Evolutionary conservation across 2,888 invertebrate genomes (phyloP), one percentile per base, ranked within the genome.

Genomic region (Phlogophora meticulosa): DNA sequence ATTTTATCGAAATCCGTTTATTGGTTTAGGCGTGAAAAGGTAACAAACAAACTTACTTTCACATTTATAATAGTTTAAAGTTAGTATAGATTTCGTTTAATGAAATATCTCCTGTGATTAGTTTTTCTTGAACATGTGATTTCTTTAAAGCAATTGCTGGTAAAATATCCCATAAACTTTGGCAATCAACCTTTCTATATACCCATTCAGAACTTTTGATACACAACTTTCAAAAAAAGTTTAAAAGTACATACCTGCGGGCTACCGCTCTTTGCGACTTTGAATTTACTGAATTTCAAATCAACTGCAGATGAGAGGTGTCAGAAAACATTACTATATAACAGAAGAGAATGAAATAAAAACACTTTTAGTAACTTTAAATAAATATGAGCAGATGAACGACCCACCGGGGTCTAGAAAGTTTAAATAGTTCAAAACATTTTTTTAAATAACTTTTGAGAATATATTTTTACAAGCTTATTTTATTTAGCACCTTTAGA

Each of bases 111-210:
- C 32, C 1, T 40, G 7, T 32, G 9, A 9, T 28, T 20, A 11
- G 0, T 13, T n/a, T 9, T 57, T n/a, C 15, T 32, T 20, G 28
- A 1, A 11, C 15, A 17, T 24, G n/a, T n/a, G n/a, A n/a, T 4
- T 17, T 7, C n/a, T 15, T 32, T n/a, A 38, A n/a, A 62, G 10
- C 13, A 46, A 22, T 38, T 38, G 17, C 7, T 38, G 13, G 7
- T 38, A 61, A 28, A 28, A 43, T n/a, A 65, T 56, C n/a, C n/a
- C 17, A 71, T 58, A 17, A 66, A 76, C 71, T 71, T 71, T 59
- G 2, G 46, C 15, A 56, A 71, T 45, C 43, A 38, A 38, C 2
- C 17, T 45, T 55, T 42, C 53, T 17, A 62, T 61, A 42, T n/a
- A n/a, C n/a, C n/a, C 42, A 55, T 34, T 34, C 9, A 4, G 15